Conservation (phyloP, 2,888 invertebrate genomes). For the Pasiphila rectangulata region DNA sequence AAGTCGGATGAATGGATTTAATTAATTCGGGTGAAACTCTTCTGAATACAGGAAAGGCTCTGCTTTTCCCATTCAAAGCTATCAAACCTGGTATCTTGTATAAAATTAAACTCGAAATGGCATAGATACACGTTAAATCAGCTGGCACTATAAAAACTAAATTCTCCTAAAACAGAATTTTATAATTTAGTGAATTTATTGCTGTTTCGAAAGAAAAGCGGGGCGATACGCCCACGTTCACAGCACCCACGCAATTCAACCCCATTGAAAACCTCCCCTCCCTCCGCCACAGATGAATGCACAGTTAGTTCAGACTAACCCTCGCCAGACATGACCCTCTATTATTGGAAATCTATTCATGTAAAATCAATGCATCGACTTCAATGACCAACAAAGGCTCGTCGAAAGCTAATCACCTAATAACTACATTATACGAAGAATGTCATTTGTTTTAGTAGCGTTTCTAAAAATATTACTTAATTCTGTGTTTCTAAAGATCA, state of each 20-base stretch:
- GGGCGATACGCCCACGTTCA: conserved; percentile 37
- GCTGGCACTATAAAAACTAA: too few relatives aligned
- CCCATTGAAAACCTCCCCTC: conserved; percentile 19
- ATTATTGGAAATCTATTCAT: not conserved
- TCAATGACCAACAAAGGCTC: not conserved
- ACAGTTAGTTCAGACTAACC: conserved; percentile 11
- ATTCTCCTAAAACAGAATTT: not conserved
- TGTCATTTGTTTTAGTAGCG: not conserved
- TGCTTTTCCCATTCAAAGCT: too few relatives aligned
- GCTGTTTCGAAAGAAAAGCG: conserved; percentile 5
- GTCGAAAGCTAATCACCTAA: not conserved
- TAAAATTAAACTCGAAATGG: too few relatives aligned
- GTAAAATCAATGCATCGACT: conserved; percentile 7
- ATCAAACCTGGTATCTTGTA: too few relatives aligned
- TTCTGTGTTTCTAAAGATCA: too few relatives aligned
- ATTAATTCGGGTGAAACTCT: too few relatives aligned
- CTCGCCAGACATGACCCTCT: not conserved
- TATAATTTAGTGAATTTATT: conserved; percentile 23
- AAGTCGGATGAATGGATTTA: too few relatives aligned
- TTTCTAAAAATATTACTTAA: too few relatives aligned
- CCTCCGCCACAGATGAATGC: conserved; percentile 15
- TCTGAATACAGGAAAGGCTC: too few relatives aligned
- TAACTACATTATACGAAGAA: not conserved
- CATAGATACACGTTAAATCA: too few relatives aligned
- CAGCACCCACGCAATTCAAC: conserved; percentile 32